phyloP scores from a whole-genome alignment of 2,888 invertebrate species.

The Luperina testacea region DNA sequence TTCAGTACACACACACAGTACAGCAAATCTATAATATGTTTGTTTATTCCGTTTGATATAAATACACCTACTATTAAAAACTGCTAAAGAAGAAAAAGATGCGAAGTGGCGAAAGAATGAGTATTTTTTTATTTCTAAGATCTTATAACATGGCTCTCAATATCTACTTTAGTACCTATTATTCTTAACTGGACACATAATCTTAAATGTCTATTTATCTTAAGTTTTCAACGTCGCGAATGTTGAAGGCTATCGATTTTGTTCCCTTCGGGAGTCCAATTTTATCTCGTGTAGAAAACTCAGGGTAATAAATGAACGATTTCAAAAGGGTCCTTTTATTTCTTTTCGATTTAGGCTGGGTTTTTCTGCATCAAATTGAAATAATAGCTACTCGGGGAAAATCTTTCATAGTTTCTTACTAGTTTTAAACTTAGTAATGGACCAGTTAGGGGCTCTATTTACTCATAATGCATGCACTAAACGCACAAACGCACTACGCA shows the following conservation, averaged over 20 bases:
- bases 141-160: not conserved
- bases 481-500: too few relatives aligned
- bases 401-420: conserved; percentile 16
- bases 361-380: conserved; percentile 51
- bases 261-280: conserved; percentile 58
- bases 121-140: not conserved
- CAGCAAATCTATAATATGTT: not conserved
- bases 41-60: not conserved
- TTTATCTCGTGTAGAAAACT: conserved; percentile 60
- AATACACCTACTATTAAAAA: not conserved
- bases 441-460: not conserved
- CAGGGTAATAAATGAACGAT: conserved; percentile 56
- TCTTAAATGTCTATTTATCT: conserved; percentile 51
- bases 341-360: conserved; percentile 44
- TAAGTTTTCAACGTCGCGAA: conserved; percentile 43
- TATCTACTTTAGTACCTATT: not conserved
- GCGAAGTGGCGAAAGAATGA: not conserved
- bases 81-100: not conserved
- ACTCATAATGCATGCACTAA: not conserved
- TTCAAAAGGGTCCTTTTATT: conserved; percentile 57
- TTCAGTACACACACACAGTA: not conserved
- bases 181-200: conserved; percentile 32
- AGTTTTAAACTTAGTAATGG: conserved; percentile 26
- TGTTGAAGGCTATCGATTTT: conserved; percentile 61
- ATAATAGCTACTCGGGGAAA: conserved; percentile 35